Conservation (phyloP, 2,797 vertebrate genomes). For the Sebastes jordani region DNA sequence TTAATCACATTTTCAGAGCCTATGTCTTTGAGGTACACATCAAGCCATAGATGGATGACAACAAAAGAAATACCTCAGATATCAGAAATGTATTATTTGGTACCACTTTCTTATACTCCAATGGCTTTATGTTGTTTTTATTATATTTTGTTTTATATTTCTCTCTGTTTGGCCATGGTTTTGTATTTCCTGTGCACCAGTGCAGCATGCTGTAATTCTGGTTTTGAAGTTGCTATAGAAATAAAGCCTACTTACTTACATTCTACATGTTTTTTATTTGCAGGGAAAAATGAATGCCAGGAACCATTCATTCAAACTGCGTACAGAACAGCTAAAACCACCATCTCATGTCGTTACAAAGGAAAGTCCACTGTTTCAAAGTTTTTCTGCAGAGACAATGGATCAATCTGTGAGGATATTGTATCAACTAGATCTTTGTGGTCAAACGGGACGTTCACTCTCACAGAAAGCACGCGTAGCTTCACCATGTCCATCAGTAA, state of each 20-base stretch:
- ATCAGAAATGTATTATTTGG: neutral
- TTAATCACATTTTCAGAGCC: no score
- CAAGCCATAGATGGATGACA: no score
- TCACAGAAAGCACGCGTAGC: neutral
- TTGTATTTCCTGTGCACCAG: neutral
- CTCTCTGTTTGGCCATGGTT: no score
- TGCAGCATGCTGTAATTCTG: neutral
- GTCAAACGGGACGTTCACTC: neutral
- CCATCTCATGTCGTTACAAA: slow-evolving; percentile 11
- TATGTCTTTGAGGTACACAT: no score
- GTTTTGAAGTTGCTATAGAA: neutral
- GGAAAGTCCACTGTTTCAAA: no score
- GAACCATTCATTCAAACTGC: no score
- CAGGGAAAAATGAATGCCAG: no score
- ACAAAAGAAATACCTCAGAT: no score
- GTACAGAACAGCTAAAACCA: neutral
- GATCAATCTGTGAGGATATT: neutral
- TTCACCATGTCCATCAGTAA: neutral
- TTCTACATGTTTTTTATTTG: no score
- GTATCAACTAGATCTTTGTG: accelerated
- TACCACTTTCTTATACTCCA: no score
- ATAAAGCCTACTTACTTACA: no score
- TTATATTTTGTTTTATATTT: no score
- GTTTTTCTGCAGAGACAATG: slow-evolving; percentile 14
- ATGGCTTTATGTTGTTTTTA: neutral